Evolutionary conservation across 2,113 vertebrate species (phyloP).

Genomic region (Labeo catla): DNA sequence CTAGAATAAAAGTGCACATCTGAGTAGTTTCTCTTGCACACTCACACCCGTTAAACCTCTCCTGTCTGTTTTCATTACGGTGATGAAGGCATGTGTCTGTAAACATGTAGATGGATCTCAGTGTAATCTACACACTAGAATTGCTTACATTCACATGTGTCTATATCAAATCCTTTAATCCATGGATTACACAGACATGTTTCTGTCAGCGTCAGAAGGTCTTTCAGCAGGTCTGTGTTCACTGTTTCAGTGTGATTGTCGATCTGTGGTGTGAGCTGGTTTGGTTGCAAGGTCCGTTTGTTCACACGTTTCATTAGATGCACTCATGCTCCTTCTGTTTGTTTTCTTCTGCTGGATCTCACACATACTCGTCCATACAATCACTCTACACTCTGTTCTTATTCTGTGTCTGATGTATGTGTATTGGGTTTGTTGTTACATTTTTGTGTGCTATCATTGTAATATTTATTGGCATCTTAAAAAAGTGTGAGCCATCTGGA

Average conservation of each 20-base stretch:
- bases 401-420: not conserved
- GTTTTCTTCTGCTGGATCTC: not conserved
- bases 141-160: constrained; percentile 68
- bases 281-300: not conserved
- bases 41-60: too few species aligned
- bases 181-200: constrained; percentile 71
- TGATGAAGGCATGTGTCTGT: not conserved
- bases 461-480: not conserved
- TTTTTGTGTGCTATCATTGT: not conserved
- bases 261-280: not conserved
- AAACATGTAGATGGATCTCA: constrained; percentile 53
- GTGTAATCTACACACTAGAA: constrained; percentile 68
- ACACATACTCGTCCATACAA: not conserved
- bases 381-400: not conserved
- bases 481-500: not conserved
- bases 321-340: constrained; percentile 8
- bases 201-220: constrained; percentile 66
- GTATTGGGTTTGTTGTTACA: not conserved
- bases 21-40: too few species aligned
- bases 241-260: not conserved
- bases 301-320: not conserved
- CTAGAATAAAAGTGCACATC: too few species aligned
- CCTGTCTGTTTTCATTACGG: too few species aligned
- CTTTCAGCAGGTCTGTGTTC: constrained; percentile 44
- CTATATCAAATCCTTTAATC: constrained; percentile 73